phyloP scores from a whole-genome alignment of 2,113 vertebrate species.

The human region GRCh38 chr18:26621001-26621500 shows the following conservation, averaged over 20 bases:
- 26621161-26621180: not conserved
- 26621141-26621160: not conserved
- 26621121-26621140: not conserved
- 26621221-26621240: not conserved
- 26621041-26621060: too few relatives aligned
- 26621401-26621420: not conserved
- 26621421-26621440: not conserved
- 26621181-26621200: not conserved
- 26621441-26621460: not conserved
- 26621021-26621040: too few relatives aligned
- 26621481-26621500: not conserved
- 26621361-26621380: not conserved
- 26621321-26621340: too few relatives aligned
- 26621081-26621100: too few relatives aligned
- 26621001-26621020: too few relatives aligned
- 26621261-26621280: not conserved
- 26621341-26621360: accelerated
- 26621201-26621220: not conserved
- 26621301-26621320: not conserved
- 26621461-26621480: not conserved
- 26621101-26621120: too few relatives aligned
- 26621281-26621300: not conserved
- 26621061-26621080: too few relatives aligned
- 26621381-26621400: not conserved
- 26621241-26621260: not conserved